A percentile compares a stretch with the other conserved stretches of the same genome.
Evolutionary conservation across 2,113 vertebrate genomes (phyloP).

Genomic region (Anoplopoma fimbria): DNA sequence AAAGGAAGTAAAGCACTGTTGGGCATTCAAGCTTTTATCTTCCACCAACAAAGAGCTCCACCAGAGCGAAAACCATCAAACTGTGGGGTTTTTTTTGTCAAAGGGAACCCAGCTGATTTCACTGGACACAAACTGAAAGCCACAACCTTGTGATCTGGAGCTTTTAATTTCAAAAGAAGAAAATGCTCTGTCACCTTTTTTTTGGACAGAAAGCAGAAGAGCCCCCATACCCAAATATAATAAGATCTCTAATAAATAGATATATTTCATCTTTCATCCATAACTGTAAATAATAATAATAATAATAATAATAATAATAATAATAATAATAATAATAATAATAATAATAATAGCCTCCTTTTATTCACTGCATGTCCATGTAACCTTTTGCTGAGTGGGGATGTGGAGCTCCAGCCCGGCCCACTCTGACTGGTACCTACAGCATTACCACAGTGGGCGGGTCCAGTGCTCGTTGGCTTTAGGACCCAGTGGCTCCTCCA

Average conservation of each 20-base stretch:
- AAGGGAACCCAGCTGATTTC: slow-evolving; percentile 33
- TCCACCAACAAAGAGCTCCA: slow-evolving; percentile 61
- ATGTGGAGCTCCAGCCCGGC: slow-evolving; percentile 39
- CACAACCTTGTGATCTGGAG: background rate
- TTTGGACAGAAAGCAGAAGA: background rate
- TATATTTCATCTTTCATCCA: slow-evolving; percentile 29
- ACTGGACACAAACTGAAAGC: slow-evolving; percentile 9
- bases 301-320: too few relatives aligned
- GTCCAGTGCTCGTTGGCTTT: slow-evolving; percentile 67
- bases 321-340: too few relatives aligned
- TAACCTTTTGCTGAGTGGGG: slow-evolving; percentile 30
- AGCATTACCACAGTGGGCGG: slow-evolving; percentile 61
- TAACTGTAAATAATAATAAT: too few relatives aligned
- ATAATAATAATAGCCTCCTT: too few relatives aligned
- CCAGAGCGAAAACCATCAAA: slow-evolving; percentile 44
- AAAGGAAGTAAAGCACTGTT: slow-evolving; percentile 38
- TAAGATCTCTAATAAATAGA: background rate
- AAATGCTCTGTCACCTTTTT: background rate
- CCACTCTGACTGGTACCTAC: slow-evolving; percentile 39
- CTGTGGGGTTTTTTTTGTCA: slow-evolving; percentile 56
- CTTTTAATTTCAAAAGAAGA: background rate
- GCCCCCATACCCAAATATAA: background rate
- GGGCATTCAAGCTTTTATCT: slow-evolving; percentile 59
- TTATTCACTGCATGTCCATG: background rate
- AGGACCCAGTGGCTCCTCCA: slow-evolving; percentile 81